Percentiles rank a stretch among this genome's conserved stretches.
phyloP scores from a whole-genome alignment of 2,113 vertebrate genomes.

The human region DNA sequence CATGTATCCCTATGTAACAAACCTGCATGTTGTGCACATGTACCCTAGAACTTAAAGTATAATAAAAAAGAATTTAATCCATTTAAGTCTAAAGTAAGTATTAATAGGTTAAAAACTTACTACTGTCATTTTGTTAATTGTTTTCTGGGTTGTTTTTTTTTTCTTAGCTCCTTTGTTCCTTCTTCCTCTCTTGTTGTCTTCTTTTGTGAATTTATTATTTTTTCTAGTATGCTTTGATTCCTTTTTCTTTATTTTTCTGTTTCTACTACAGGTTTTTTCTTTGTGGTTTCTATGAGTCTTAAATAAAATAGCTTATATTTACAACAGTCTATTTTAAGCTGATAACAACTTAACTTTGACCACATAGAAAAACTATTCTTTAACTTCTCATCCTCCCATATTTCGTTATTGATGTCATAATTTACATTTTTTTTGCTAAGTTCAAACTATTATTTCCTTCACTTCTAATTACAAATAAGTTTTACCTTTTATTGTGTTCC shows the following conservation, averaged over 20 bases:
- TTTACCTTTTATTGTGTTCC: constrained; percentile 86
- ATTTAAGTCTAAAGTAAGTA: not conserved
- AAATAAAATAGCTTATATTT: not conserved
- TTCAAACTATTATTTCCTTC: constrained; percentile 68
- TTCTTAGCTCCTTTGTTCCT: not conserved
- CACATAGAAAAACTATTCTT: not conserved
- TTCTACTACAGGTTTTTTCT: not conserved
- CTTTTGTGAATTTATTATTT: not conserved
- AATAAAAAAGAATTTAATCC: not conserved
- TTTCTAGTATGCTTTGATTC: not conserved
- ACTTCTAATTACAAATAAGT: constrained; percentile 81
- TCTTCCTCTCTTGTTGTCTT: not conserved
- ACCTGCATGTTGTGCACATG: too few species aligned
- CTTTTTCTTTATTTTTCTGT: not conserved
- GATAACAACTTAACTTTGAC: not conserved
- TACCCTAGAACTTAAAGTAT: too few species aligned
- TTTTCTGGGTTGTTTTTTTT: not conserved
- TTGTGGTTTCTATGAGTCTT: not conserved
- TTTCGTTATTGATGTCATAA: not conserved
- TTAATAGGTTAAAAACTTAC: not conserved
- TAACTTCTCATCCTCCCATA: not conserved
- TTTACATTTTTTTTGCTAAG: not conserved
- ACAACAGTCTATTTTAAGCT: not conserved
- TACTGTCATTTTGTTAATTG: not conserved
- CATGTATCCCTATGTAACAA: too few species aligned